Base-by-base conservation (phyloP, 1,140 invertebrate genomes). In the Brachionus sp. region DNA sequence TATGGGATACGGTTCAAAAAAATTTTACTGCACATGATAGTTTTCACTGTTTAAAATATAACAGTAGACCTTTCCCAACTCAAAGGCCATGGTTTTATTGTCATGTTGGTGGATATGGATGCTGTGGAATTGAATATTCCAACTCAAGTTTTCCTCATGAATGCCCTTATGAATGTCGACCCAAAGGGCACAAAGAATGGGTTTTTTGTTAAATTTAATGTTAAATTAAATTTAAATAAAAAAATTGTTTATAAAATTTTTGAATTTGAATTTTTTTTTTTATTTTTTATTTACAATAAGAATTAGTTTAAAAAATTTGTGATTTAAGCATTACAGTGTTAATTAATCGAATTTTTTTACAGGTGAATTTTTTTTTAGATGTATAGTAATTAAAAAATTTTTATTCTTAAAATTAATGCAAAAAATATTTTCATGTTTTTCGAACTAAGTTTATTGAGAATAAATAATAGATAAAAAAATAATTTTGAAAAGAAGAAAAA, bases 81-180 rank as follows among this genome's bases (percentile, higher is more conserved):
- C 75, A 78, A 37, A 78, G 75, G 13, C 42, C 75, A 70, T 37
- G 66, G 29, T 70, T 7, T 37, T 70, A 70, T 70, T 70, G 66
- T 42, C 66, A 70, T 70, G 66, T 70, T 2, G 66, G 66, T 16
- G 66, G 66, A 5, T 70, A 70, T 70, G 66, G 66, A 39, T 70
- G 66, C 35, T 70, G 66, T 70, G 66, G 66, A 39, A n/a, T 33
- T 5, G 66, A 70, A 19, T 39, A 16, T 70, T 19, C 16, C 1
- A 70, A 70, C 19, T 70, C 66, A 39, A 70, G 66, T 70, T 70
- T 70, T 70, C 29, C 66, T 70, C n/a, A 70, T 16, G 66, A 70
- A 19, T 70, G 66, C 39, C 66, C 66, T 39, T 70, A 70, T 23
- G 37, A 39, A 39, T 70, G 66, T 33, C 13, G 66, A 9, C 66